Percentiles rank a stretch among this genome's conserved stretches.
phyloP scores from a whole-genome alignment of 2,113 vertebrate species.

The Cyanocitta stelleri region DNA sequence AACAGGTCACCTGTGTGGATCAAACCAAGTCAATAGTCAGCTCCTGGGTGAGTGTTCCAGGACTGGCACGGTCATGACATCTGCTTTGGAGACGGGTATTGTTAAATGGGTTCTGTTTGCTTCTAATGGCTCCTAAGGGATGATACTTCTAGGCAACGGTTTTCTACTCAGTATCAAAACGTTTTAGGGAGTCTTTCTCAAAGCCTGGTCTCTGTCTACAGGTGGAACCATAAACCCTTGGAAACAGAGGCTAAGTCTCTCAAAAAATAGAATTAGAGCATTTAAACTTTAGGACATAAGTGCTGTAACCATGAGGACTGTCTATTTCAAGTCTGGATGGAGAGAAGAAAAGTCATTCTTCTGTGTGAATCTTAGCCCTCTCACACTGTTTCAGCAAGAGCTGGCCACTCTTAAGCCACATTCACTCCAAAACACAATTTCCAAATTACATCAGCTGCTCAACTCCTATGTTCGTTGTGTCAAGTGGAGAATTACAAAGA shows the following conservation, averaged over 20 bases:
- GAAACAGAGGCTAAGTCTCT: not conserved
- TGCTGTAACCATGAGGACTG: not conserved
- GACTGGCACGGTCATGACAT: not conserved
- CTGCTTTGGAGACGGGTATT: not conserved
- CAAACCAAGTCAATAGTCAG: not conserved
- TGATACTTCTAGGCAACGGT: not conserved
- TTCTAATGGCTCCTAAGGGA: not conserved
- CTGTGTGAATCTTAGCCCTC: not conserved
- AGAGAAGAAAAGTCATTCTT: not conserved
- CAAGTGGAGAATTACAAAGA: not conserved
- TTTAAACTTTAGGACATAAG: not conserved
- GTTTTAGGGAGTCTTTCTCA: not conserved
- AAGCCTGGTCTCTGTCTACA: not conserved
- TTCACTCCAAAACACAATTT: not conserved
- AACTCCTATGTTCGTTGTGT: not conserved
- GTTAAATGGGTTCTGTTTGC: not conserved
- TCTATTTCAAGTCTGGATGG: not conserved
- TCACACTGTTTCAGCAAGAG: not conserved
- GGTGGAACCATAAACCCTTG: not conserved
- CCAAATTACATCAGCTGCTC: not conserved
- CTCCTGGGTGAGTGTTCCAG: not conserved
- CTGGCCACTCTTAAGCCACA: not conserved
- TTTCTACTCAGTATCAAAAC: not conserved
- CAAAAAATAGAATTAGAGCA: not conserved
- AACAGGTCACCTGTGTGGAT: not conserved